These are phyloP conservation scores for Sesia apiformis DNA, from an alignment of 2,888 invertebrate genomes.

Conservation along the genomic window DNA sequence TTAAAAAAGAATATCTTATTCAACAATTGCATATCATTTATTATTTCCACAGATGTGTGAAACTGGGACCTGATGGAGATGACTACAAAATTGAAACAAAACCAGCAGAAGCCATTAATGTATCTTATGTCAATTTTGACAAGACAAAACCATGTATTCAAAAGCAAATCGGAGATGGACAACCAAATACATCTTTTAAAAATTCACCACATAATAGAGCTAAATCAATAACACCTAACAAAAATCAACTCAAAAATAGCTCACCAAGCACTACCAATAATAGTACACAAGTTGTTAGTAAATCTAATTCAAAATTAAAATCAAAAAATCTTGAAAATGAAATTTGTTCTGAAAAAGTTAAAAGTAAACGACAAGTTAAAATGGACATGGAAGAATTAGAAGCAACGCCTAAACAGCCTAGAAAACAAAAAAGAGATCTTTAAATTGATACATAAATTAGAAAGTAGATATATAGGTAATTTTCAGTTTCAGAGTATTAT, in stretches of 20 bases:
- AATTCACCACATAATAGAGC: constrained; percentile 6
- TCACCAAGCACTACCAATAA: background rate
- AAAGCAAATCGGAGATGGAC: constrained; percentile 36
- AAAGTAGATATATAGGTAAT: too few relatives aligned
- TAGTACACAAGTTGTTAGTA: constrained; percentile 8
- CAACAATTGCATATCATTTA: too few relatives aligned
- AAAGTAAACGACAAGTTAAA: background rate
- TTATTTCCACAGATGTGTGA: constrained; percentile 28
- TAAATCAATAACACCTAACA: constrained; percentile 8
- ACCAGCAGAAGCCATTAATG: constrained; percentile 28
- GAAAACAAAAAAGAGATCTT: background rate
- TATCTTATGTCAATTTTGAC: constrained; percentile 57
- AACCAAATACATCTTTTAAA: constrained; percentile 22
- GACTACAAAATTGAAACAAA: constrained; percentile 31
- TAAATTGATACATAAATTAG: background rate
- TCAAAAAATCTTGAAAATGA: constrained; percentile 25
- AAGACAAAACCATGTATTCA: constrained; percentile 48
- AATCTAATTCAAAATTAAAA: constrained; percentile 24
- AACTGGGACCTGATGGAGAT: constrained; percentile 37
- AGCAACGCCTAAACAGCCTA: background rate
- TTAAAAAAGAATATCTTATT: background rate
- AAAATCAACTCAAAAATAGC: constrained; percentile 17
- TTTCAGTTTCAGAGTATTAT: too few relatives aligned
- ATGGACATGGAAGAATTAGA: background rate
- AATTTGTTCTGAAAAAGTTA: constrained; percentile 21